A percentile compares a stretch with the other conserved stretches of the same genome.
phyloP scores from a whole-genome alignment of 2,113 vertebrate genomes.

The Sorex araneus region DNA sequence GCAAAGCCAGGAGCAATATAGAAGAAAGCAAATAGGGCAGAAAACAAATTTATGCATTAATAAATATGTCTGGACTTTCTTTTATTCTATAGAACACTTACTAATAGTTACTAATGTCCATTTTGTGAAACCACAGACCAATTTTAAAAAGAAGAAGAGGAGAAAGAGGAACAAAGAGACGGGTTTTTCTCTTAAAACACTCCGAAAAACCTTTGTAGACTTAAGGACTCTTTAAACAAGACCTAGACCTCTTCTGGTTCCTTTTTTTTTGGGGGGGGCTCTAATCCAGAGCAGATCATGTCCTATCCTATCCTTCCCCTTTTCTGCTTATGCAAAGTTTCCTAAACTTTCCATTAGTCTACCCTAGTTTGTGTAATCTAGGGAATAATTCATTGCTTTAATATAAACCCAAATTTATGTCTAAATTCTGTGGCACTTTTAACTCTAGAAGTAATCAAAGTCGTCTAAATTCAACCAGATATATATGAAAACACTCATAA shows the following conservation, averaged over 20 bases:
- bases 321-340: neutral
- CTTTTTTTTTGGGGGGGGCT: neutral
- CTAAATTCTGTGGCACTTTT: conserved; percentile 14
- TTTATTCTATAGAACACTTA: neutral
- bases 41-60: neutral
- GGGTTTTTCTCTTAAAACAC: neutral
- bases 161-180: neutral
- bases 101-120: neutral
- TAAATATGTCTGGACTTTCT: neutral
- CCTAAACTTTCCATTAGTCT: neutral
- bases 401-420: neutral
- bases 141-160: neutral
- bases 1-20: conserved; percentile 19
- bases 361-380: neutral
- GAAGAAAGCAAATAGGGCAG: neutral
- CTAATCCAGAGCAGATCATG: neutral
- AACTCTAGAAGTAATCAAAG: conserved; percentile 4
- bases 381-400: neutral
- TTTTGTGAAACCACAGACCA: conserved; percentile 4
- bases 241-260: neutral
- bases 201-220: neutral
- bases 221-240: neutral
- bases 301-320: neutral
- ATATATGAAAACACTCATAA: neutral
- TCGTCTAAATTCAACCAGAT: neutral